Conservation (phyloP, 2,888 invertebrate species). For the Aspidiotus destructor region DNA sequence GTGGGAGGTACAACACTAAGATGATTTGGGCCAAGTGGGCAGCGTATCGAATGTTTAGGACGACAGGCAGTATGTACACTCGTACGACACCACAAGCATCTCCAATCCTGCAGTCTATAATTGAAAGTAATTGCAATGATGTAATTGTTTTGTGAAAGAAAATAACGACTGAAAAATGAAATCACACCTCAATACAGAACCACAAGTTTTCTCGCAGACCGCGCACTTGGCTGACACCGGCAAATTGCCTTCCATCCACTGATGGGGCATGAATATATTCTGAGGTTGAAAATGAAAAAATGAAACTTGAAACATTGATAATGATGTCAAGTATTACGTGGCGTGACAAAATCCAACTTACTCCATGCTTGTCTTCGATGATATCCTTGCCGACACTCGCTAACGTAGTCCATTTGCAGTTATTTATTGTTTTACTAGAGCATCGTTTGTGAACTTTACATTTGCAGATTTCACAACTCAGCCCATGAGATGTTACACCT, state of each 20-base stretch:
- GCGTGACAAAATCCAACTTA: conserved; percentile 44
- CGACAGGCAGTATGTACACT: conserved; percentile 88
- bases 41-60: conserved; percentile 64
- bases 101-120: conserved; percentile 79
- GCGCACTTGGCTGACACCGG: conserved; percentile 88
- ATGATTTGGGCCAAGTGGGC: conserved; percentile 77
- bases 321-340: conserved; percentile 12
- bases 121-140: too few relatives aligned
- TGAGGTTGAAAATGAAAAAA: conserved; percentile 19
- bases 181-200: conserved; percentile 75
- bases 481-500: conserved; percentile 89
- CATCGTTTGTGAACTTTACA: conserved; percentile 94
- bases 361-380: conserved; percentile 85
- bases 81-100: conserved; percentile 90
- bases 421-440: conserved; percentile 81
- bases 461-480: conserved; percentile 95
- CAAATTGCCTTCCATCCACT: conserved; percentile 96
- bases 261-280: conserved; percentile 75
- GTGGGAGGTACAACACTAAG: conserved; percentile 92
- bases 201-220: conserved; percentile 91
- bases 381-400: conserved; percentile 91
- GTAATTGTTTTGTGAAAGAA: too few relatives aligned
- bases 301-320: not conserved
- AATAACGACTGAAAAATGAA: not conserved
- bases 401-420: conserved; percentile 96